Evolutionary conservation across 2,113 vertebrate species (phyloP), one percentile per base, ranked within the genome.

Genomic region (Corythoichthys haematopterus): DNA sequence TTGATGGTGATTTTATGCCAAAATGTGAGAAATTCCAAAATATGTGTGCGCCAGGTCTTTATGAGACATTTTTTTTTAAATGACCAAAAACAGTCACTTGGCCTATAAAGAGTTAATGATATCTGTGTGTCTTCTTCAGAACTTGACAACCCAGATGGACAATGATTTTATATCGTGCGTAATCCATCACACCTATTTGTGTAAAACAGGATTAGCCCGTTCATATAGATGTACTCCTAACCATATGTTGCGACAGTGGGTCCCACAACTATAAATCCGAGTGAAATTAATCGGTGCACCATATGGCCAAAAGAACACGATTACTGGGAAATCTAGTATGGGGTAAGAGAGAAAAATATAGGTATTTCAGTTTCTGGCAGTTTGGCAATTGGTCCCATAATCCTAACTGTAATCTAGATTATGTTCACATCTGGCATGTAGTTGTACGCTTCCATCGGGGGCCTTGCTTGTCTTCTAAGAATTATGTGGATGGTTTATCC

Each of bases 361-460:
- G 45, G 56, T 80, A 48, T 69, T 58, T 52, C 20, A 59, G 67
- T 74, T 78, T 56, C 35, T 72, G 64, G 13, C 64, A 40, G 59
- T n/a, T 63, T 76, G 63, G 37, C 67, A 55, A 38, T 64, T 66
- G 43, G 56, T 3, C 1, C 72, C 76, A 72, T 87, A 88, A 90
- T 84, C 83, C 79, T 55, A 75, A 61, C 8, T 81, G 78, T 85
- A 88, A 90, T 88, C 83, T 83, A 76, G 85, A 87, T 87, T 90
- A 86, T 53, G 69, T 62, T 35, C 79, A 87, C 88, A 88, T 84
- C 81, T 88, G 88, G 71, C 70, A 57, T 65, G 64, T 75, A 51
- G n/a, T 35, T 64, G 63, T n/a, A 2, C 67, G 72, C 65, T 15
- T 71, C 64, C 53, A 36, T 11, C 3, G 14, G 59, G 6, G 36